Conservation (phyloP, 2,888 invertebrate genomes). For the Campaea margaritaria region DNA sequence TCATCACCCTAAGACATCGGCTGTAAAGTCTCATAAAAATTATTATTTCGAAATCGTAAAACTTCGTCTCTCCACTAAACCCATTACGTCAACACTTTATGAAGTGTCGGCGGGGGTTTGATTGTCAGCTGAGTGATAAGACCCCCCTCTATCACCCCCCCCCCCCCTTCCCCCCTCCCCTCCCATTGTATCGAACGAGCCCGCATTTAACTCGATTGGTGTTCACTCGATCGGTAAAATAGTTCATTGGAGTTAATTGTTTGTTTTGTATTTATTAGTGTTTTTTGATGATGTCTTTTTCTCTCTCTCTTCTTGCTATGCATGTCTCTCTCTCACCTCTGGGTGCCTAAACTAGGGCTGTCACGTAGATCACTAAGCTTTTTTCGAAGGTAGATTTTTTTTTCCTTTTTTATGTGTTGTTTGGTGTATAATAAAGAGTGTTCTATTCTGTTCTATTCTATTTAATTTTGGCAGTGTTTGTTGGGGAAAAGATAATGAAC, state of each 20-base stretch:
- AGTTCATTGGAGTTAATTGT: slow-evolving; percentile 28
- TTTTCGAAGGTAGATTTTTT: too few species aligned
- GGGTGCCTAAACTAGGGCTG: too few species aligned
- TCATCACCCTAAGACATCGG: too few species aligned
- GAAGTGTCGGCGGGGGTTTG: slow-evolving; percentile 63
- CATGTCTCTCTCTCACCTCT: not conserved
- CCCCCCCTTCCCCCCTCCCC: slow-evolving; percentile 27
- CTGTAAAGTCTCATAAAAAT: too few species aligned
- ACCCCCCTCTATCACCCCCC: slow-evolving; percentile 26
- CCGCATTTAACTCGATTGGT: slow-evolving; percentile 54
- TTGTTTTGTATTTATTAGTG: slow-evolving; percentile 14
- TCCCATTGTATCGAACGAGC: slow-evolving; percentile 56
- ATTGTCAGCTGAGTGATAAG: slow-evolving; percentile 73
- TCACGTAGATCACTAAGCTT: not conserved
- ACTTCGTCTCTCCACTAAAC: slow-evolving; percentile 41
- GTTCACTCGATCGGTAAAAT: slow-evolving; percentile 34
- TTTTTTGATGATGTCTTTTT: slow-evolving; percentile 2
- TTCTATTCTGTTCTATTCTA: too few species aligned
- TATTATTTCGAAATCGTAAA: slow-evolving; percentile 28
- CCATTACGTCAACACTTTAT: slow-evolving; percentile 64
- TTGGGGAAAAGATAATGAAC: too few species aligned
- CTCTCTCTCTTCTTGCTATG: not conserved
- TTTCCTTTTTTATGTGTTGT: too few species aligned
- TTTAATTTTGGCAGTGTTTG: too few species aligned
- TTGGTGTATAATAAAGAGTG: too few species aligned